Conservation (phyloP, 37 sponge, comb jelly and placozoan genomes). For the Oopsacas minuta region DNA sequence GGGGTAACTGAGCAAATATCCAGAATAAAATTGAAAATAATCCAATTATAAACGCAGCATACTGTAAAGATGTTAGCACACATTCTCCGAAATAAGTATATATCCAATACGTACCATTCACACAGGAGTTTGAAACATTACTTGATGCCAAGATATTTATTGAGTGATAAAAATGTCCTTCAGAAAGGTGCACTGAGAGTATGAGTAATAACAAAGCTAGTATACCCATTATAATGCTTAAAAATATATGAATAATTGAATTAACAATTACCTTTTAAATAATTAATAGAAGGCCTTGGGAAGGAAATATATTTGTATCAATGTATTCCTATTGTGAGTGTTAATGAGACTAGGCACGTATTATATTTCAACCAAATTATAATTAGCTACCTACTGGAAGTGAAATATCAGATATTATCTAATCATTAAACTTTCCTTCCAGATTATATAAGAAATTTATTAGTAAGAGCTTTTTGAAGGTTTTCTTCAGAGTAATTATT, state of each 20-base stretch:
- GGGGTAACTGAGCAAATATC: slow-evolving; percentile 31
- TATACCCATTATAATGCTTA: background rate
- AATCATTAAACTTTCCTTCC: no score
- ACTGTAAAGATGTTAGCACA: slow-evolving; percentile 23
- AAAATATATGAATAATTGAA: background rate
- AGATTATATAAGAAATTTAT: no score
- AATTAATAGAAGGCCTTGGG: no score
- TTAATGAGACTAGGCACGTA: no score
- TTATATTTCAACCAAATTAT: no score
- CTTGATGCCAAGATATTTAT: background rate
- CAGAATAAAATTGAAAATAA: slow-evolving; percentile 29
- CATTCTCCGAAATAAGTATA: slow-evolving; percentile 30
- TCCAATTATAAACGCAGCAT: slow-evolving; percentile 31
- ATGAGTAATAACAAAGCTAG: background rate
- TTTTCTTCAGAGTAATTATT: no score
- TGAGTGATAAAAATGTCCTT: background rate
- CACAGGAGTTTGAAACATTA: background rate
- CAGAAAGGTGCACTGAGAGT: background rate
- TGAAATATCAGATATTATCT: no score
- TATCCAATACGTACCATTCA: slow-evolving; percentile 25
- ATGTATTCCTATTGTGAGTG: no score
- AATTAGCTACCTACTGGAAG: no score
- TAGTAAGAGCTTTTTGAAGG: no score
- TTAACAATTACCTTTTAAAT: no score
- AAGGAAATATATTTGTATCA: no score